Evolutionary conservation across 2,797 vertebrate genomes (phyloP).

Genomic region (Otolemur crassicaudatus): DNA sequence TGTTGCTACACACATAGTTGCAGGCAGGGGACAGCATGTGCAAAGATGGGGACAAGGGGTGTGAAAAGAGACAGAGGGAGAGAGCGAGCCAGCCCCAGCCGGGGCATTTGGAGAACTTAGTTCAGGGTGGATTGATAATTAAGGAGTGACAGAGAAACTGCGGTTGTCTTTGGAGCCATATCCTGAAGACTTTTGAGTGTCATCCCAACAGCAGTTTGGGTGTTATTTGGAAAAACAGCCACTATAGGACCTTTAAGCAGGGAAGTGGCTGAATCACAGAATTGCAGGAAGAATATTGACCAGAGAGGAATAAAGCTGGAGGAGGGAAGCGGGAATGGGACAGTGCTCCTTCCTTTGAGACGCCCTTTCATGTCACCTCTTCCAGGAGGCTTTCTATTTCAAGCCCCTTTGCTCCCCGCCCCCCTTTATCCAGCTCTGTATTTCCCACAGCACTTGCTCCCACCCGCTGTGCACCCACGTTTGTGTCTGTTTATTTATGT

Average conservation of each 20-base stretch:
- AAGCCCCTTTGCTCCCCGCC: background rate
- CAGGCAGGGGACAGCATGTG: background rate
- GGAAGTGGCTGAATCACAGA: background rate
- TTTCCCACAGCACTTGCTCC: rapidly evolving
- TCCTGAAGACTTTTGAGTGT: background rate
- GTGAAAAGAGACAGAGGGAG: too few relatives aligned
- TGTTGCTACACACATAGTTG: background rate
- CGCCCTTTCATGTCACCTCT: background rate
- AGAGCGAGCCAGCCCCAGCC: too few relatives aligned
- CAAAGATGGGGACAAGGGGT: background rate
- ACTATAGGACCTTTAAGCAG: background rate
- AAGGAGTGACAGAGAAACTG: background rate
- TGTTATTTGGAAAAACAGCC: background rate
- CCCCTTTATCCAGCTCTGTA: background rate
- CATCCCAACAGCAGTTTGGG: background rate
- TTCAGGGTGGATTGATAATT: background rate
- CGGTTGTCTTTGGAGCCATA: background rate
- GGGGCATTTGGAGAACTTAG: background rate
- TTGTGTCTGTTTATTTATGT: background rate
- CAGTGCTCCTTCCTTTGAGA: too few relatives aligned
- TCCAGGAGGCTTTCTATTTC: background rate
- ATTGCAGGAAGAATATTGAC: background rate
- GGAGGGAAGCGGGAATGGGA: background rate
- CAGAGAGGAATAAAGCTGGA: background rate
- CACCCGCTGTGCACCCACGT: too few relatives aligned